Conservation (phyloP, 1,140 invertebrate genomes). For the Bicyclus anynana region DNA sequence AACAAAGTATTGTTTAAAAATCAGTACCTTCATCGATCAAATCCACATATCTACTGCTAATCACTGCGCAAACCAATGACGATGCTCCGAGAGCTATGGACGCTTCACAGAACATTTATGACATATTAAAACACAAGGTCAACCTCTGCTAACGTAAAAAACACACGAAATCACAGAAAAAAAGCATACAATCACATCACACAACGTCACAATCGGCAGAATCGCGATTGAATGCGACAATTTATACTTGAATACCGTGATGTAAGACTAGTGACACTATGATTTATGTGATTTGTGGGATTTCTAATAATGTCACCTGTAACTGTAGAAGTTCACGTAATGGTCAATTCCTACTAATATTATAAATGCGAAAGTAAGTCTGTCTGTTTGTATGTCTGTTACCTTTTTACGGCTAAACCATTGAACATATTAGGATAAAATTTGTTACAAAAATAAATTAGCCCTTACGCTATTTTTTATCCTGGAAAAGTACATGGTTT, state of each 20-base stretch:
- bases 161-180: background rate
- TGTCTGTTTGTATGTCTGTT: no score
- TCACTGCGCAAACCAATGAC: slow-evolving; percentile 34
- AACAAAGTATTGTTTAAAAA: background rate
- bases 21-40: slow-evolving; percentile 39
- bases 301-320: no score
- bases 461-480: no score
- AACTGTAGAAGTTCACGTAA: no score
- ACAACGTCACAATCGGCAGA: slow-evolving; percentile 20
- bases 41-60: slow-evolving; percentile 37
- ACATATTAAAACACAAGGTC: slow-evolving; percentile 20
- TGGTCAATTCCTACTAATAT: no score
- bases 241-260: slow-evolving; percentile 35
- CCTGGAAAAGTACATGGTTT: no score
- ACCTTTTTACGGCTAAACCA: no score
- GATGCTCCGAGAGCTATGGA: slow-evolving; percentile 28
- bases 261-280: slow-evolving; percentile 38
- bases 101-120: slow-evolving; percentile 42
- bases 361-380: no score
- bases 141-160: slow-evolving; percentile 2
- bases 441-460: no score
- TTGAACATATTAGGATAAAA: no score
- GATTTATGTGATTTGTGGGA: slow-evolving; percentile 18
- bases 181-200: slow-evolving; percentile 13
- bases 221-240: slow-evolving; percentile 35